Base-by-base conservation (phyloP, 2,113 vertebrate species). In the Seriola rivoliana region DNA sequence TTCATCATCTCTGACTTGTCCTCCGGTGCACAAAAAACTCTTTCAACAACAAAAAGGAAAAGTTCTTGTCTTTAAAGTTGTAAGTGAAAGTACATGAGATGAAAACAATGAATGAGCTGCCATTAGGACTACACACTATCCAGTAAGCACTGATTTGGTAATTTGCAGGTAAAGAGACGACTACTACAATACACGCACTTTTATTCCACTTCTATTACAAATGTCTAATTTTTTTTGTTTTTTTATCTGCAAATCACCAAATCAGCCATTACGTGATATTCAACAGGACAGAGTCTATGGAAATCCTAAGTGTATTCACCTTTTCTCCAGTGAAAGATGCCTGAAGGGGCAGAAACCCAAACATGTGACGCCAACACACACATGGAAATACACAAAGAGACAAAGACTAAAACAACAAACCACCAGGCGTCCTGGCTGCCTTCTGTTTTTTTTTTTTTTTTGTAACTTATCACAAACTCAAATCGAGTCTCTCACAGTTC, bases 321-420 rank as follows among this genome's bases (percentile, higher is more conserved):
- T 96, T 96, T 87, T 94, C 91, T 92, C 94, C 95, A 81, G 91
- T 90, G 89, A 91, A 95, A 80, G 94, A 85, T 54, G 93, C 87
- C 95, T 92, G n/a, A 81, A 72, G 60, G 60, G 60, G 46, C 44
- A 89, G 71, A 92, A 78, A 88, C 68, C 87, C 65, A 84, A 81
- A 80, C 23, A 72, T 67, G 78, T 81, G 64, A 90, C 70, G 63
- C 57, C 32, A n/a, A 48, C 44, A 68, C 12, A 78, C 25, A 77
- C 54, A 71, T 11, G 63, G 5, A 75, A 32, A 78, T 14, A 64
- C 29, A 54, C 52, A 67, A 34, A 40, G n/a, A 81, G 36, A 80
- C 64, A 84, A 71, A 82, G 11, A 85, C 34, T 63, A 21, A 19
- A 23, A 16, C 7, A 23, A 23, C 13, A 64, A 34, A 46, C 36